Base-by-base conservation (phyloP, 2,113 vertebrate genomes). In the Protobothrops flavoviridis region DNA sequence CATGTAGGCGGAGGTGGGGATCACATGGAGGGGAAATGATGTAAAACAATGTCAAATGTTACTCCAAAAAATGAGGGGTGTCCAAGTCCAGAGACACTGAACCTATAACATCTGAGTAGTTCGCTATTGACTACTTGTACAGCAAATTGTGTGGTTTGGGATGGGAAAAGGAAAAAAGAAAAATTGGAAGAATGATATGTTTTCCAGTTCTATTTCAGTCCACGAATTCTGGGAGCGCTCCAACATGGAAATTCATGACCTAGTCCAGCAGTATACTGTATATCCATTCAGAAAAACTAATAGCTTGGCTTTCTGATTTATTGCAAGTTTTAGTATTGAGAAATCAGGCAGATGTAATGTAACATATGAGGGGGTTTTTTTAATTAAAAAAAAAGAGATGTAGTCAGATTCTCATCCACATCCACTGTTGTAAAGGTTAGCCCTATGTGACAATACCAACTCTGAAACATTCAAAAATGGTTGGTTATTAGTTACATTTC, bases 201-300 rank as follows among this genome's bases (percentile, higher is more conserved):
- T 94, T 95, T 95, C 93, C 57, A 56, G 91, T 91, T 87, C 74
- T 59, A 74, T 89, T 95, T 94, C 89, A 92, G 89, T 59, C 48
- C 86, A 13, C 89, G 89, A 95, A 92, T 61, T 52, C 93, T 86
- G 93, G 5, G 61, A 95, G 89, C 59, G 87, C 56, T 52, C 89
- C 89, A 91, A 92, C 87, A 43, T 53, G 53, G 91, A 91, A 92
- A 86, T 45, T 90, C 1, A 94, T 39, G 17, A 89, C 85, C 88
- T 87, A 26, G 89, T 91, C 92, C 94, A 85, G 15, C 85, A 93
- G 93, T 92, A 93, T 57, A 81, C 20, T 81, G 15, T 9, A 29
- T 10, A 91, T 93, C 39, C 17, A 91, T 91, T 45, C 39, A 93
- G 57, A 6, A 53, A 43, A 69, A 57, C n/a, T 4, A 92, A 26